Evolutionary conservation across 2,888 invertebrate genomes (phyloP), one percentile per base, ranked within the genome.

Genomic region (Prenolepis imparis): DNA sequence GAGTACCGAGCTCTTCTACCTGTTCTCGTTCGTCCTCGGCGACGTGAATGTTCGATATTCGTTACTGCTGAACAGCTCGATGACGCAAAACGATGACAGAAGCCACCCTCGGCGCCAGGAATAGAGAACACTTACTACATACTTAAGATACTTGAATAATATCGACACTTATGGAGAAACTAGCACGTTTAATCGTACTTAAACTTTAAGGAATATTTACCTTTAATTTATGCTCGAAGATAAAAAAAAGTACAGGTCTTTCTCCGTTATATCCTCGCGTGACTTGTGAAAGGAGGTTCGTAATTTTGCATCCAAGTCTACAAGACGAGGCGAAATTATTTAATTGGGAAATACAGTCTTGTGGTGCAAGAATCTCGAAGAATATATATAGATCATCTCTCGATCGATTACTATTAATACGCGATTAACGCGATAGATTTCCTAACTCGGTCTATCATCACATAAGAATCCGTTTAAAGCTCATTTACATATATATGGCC

Each of bases 11-110:
- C 52, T 55, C 55, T 67, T 44, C 36, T 70, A 59, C 44, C 59
- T 78, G 44, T 57, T 52, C 70, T 68, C 77, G 57, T 68, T 78
- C 59, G 44, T 78, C 70, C 59, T 70, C 48, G 32, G 5, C 28
- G 28, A 68, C 57, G 39, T 8, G 59, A 59, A 39, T 64, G 55
- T 55, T 70, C 59, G 44, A 78, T 78, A 70, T 70, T 52, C 32
- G 44, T 67, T 67, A 44, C 48, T n/a, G 48, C 11, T 28, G 28
- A 68, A 48, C 1, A 11, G 28, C 28, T 36, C 55, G 36, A 24
- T 41, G 66, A 78, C 68, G 59, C 59, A 78, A 78, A 59, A 68
- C 41, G 15, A 8, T 0, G 24, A 44, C 57, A 12, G 55, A 18
- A 52, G 18, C 21, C 9, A 64, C 12, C 59, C 9, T 64, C 21